Conservation (phyloP, 1,140 invertebrate species). For the Heliothis virescens region DNA sequence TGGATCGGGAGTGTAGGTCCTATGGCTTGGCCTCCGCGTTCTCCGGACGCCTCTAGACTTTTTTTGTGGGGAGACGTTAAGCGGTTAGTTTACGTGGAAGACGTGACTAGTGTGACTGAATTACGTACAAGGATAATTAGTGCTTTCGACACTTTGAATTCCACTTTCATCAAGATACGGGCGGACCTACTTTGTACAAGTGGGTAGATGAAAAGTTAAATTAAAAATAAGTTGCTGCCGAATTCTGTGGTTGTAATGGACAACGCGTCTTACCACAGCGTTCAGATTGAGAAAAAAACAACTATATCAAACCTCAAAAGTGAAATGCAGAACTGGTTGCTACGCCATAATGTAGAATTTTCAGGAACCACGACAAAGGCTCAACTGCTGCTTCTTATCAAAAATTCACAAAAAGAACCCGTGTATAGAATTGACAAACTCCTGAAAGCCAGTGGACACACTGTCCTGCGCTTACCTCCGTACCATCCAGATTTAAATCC, state of each 20-base stretch:
- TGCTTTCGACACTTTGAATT: not conserved
- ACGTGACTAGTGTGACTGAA: not conserved
- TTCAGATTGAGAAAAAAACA: constrained; percentile 2
- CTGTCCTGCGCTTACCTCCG: constrained; percentile 1
- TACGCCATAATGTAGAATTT: constrained; percentile 14
- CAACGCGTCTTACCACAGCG: constrained; percentile 5
- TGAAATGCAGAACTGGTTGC: not conserved
- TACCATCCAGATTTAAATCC: constrained; percentile 44
- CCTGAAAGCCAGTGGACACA: constrained; percentile 13
- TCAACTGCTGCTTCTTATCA: constrained; percentile 12
- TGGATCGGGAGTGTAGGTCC: not conserved
- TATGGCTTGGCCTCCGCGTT: not conserved
- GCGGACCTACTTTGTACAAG: not conserved
- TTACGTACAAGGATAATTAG: not conserved
- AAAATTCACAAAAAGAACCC: constrained; percentile 7
- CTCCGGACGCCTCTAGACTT: not conserved
- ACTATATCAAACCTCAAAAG: constrained; percentile 9
- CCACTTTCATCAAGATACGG: constrained; percentile 2
- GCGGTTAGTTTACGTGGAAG: not conserved
- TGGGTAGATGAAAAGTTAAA: not conserved
- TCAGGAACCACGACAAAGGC: constrained; percentile 7
- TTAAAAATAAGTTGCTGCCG: not conserved
- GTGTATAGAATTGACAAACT: constrained; percentile 7
- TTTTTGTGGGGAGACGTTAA: not conserved
- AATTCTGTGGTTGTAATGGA: constrained; percentile 13